Conservation (phyloP, 2,797 vertebrate genomes). For the Spea hammondii region DNA sequence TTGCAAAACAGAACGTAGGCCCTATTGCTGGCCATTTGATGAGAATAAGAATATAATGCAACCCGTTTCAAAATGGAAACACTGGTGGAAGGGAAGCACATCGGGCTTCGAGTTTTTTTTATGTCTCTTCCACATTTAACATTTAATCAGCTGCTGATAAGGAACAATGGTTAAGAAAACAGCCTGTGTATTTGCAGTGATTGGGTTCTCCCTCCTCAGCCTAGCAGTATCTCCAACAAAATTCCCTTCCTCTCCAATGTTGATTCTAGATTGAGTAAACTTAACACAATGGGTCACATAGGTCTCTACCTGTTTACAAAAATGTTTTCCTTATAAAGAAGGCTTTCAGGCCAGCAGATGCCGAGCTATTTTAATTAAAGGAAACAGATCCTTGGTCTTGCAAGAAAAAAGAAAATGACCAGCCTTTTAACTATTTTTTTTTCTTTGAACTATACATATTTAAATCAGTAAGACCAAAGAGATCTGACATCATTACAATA, state of each 20-base stretch:
- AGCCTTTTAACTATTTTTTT: neutral
- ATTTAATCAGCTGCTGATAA: constrained; percentile 52
- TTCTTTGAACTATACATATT: neutral
- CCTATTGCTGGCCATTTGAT: too few relatives aligned
- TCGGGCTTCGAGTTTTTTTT: constrained; percentile 31
- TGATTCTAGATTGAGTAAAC: constrained; percentile 50
- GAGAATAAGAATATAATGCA: neutral
- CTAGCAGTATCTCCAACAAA: constrained; percentile 42
- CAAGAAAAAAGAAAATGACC: neutral
- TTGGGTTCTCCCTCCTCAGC: constrained; percentile 39
- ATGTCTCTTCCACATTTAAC: constrained; percentile 44
- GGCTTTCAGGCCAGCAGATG: constrained; percentile 34
- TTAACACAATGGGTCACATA: constrained; percentile 52
- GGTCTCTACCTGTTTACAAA: constrained; percentile 53
- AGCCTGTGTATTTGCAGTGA: constrained; percentile 46
- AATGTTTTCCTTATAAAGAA: constrained; percentile 50
- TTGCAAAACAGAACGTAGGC: too few relatives aligned
- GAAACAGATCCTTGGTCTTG: constrained; percentile 28
- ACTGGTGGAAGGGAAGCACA: constrained; percentile 29
- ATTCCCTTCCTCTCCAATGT: constrained; percentile 50
- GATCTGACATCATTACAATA: neutral
- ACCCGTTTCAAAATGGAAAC: constrained; percentile 36
- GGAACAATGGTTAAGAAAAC: constrained; percentile 51
- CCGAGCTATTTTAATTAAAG: constrained; percentile 49
- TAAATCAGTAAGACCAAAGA: neutral